These are phyloP conservation scores for Percopsis transmontana DNA, from an alignment of 2,113 vertebrate species.

Conservation along the genomic window DNA sequence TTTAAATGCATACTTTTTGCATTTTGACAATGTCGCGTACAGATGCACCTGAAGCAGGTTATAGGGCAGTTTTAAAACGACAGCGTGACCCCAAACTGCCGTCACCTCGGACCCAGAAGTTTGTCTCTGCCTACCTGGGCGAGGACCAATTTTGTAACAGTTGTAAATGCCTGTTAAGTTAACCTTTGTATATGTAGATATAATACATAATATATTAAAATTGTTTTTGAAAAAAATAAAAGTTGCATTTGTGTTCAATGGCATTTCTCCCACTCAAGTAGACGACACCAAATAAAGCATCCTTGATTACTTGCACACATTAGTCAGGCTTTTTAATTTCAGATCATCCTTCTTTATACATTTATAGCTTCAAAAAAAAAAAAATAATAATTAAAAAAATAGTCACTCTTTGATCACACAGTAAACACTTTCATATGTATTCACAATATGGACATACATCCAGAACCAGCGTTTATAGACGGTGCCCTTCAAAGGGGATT, in stretches of 20 bases:
- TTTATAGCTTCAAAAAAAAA: conserved; percentile 60
- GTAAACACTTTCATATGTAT: background rate
- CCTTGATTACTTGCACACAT: no score
- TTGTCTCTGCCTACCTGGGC: no score
- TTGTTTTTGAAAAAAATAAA: conserved; percentile 59
- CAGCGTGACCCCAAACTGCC: no score
- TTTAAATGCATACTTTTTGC: conserved; percentile 20
- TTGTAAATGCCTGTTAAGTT: conserved; percentile 76
- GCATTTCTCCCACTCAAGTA: background rate
- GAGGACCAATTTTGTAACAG: conserved; percentile 75
- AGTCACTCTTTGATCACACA: background rate
- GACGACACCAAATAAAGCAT: no score
- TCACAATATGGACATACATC: background rate
- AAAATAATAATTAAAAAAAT: no score
- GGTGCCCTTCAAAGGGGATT: background rate
- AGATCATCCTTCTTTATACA: conserved; percentile 8
- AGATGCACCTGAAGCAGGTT: background rate
- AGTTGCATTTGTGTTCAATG: conserved; percentile 26
- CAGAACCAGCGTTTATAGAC: background rate
- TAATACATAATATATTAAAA: conserved; percentile 74
- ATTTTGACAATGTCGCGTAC: background rate
- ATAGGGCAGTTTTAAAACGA: conserved; percentile 18
- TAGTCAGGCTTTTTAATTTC: conserved; percentile 19
- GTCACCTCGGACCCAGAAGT: no score
- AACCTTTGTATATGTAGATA: conserved; percentile 73